A percentile compares a stretch with the other conserved stretches of the same genome.
Conservation (phyloP, 2,113 vertebrate genomes). For the Ictalurus furcatus region DNA sequence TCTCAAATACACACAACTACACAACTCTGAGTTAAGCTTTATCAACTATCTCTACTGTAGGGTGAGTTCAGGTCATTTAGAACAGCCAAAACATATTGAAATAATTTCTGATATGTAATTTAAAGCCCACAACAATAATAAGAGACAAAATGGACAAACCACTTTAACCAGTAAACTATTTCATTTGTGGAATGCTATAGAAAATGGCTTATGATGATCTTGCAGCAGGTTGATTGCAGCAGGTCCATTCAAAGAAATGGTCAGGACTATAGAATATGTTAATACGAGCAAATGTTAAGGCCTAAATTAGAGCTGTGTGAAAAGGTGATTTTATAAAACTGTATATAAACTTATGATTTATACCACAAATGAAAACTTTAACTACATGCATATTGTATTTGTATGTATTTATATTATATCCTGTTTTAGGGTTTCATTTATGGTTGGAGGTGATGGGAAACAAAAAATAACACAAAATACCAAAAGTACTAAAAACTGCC, state of each 20-base stretch:
- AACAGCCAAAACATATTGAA: not conserved
- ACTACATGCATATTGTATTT: not conserved
- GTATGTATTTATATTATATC: not conserved
- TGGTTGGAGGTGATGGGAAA: not conserved
- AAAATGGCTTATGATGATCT: not conserved
- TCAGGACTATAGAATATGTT: not conserved
- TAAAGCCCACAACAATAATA: not conserved
- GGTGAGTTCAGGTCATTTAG: not conserved
- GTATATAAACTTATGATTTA: not conserved
- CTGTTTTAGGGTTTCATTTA: not conserved
- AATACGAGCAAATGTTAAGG: not conserved
- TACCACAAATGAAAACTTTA: not conserved
- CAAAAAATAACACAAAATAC: not conserved
- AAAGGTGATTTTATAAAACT: not conserved
- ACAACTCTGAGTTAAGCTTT: not conserved
- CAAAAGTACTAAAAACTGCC: not conserved
- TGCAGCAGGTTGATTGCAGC: not conserved
- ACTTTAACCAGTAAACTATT: not conserved
- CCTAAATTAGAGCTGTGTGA: not conserved
- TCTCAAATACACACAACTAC: not conserved
- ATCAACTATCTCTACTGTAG: not conserved
- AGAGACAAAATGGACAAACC: not conserved
- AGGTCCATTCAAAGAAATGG: not conserved
- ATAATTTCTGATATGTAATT: not conserved
- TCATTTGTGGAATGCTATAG: not conserved